A percentile compares a stretch with the other conserved stretches of the same genome.
phyloP scores from a whole-genome alignment of 2,888 invertebrate genomes.

The Thelaira solivaga region DNA sequence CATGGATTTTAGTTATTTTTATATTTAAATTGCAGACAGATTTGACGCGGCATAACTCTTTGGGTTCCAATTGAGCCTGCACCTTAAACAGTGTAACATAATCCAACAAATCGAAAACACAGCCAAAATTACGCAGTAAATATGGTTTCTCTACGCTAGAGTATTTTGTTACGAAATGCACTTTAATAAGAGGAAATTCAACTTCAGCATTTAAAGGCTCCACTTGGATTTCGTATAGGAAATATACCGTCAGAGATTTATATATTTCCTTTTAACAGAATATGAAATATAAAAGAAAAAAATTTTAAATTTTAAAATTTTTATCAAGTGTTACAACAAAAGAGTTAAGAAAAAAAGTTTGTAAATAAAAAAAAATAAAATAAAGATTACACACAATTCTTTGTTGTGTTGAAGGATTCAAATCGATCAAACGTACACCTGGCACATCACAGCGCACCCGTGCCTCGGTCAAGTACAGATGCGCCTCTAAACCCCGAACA shows the following conservation, averaged over 20 bases:
- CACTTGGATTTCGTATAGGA: constrained; percentile 88
- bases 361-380: neutral
- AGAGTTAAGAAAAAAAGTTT: neutral
- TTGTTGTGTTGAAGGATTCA: constrained; percentile 82
- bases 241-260: constrained; percentile 86
- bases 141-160: constrained; percentile 72
- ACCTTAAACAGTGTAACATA: constrained; percentile 92
- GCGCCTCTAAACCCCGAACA: constrained; percentile 81
- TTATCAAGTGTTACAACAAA: neutral
- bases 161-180: constrained; percentile 82
- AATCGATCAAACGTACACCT: constrained; percentile 81
- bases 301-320: neutral
- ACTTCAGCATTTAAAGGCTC: constrained; percentile 81
- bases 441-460: constrained; percentile 80
- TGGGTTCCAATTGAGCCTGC: constrained; percentile 83
- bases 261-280: constrained; percentile 80
- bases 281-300: neutral
- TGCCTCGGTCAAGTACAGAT: constrained; percentile 78
- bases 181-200: constrained; percentile 80
- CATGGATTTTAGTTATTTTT: constrained; percentile 81
- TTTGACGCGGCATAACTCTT: constrained; percentile 92
- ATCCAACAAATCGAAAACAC: constrained; percentile 88
- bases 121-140: constrained; percentile 79
- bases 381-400: constrained; percentile 78
- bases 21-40: constrained; percentile 90